Evolutionary conservation across 1,140 invertebrate genomes (phyloP).

Genomic region (Babylonia areolata): DNA sequence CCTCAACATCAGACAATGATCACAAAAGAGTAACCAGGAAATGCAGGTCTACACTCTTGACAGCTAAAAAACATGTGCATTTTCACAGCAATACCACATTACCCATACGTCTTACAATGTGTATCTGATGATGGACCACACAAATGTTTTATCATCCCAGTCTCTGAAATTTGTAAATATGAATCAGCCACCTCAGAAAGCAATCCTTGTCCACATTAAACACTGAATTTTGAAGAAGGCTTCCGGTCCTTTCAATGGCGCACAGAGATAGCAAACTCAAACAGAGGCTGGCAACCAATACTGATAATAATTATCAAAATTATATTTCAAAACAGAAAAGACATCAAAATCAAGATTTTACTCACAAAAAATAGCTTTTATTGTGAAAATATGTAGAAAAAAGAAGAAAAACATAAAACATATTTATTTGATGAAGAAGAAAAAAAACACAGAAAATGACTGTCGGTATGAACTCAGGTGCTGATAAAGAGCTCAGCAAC

Average conservation of each 20-base stretch:
- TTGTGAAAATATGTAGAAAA: not conserved
- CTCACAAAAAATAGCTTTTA: too few species aligned
- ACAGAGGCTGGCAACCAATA: slow-evolving; percentile 29
- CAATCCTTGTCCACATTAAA: not conserved
- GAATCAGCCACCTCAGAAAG: not conserved
- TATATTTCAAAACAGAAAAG: not conserved
- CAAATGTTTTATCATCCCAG: too few species aligned
- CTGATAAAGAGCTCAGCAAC: slow-evolving; percentile 7
- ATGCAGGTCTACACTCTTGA: too few species aligned
- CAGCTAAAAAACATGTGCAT: too few species aligned
- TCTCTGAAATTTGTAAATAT: too few species aligned
- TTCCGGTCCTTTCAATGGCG: slow-evolving; percentile 30
- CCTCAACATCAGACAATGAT: too few species aligned
- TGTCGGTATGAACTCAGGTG: not conserved
- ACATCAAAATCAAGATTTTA: not conserved
- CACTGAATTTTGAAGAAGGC: slow-evolving; percentile 8
- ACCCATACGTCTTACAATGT: too few species aligned
- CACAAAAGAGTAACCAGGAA: too few species aligned
- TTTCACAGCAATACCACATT: too few species aligned
- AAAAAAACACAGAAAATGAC: not conserved
- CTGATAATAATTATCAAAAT: not conserved
- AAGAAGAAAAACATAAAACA: not conserved
- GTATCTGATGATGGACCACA: too few species aligned
- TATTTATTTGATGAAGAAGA: too few species aligned
- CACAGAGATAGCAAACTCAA: slow-evolving; percentile 5